These are phyloP conservation scores for Naja naja DNA, from an alignment of 2,113 vertebrate genomes.

Conservation along the genomic window DNA sequence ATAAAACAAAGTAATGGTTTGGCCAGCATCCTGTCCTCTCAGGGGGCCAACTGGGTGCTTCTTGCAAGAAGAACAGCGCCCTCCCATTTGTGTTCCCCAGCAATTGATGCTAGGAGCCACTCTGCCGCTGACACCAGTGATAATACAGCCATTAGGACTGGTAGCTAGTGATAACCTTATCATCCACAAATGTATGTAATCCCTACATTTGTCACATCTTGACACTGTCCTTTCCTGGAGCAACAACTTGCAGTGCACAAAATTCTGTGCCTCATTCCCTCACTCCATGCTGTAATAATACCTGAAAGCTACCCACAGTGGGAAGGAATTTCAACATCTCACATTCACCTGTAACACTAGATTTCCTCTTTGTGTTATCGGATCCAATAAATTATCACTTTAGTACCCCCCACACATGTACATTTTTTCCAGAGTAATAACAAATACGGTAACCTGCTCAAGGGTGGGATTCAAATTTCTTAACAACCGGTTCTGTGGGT, in stretches of 20 bases:
- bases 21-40: not conserved
- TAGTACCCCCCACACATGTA: fast-evolving
- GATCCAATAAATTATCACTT: not conserved
- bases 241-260: not conserved
- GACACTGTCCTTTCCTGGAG: not conserved
- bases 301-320: not conserved
- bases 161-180: not conserved
- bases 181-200: not conserved
- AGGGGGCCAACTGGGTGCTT: not conserved
- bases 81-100: not conserved
- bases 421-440: not conserved
- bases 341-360: fast-evolving
- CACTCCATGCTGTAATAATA: not conserved
- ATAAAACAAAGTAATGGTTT: not conserved
- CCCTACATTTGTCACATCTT: not conserved
- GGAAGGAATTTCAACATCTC: not conserved
- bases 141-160: not conserved
- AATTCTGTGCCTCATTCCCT: not conserved
- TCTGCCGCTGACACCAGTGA: not conserved
- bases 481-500: no score
- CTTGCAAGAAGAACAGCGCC: not conserved
- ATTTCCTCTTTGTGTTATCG: not conserved
- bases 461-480: no score
- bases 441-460: not conserved
- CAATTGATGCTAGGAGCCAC: not conserved